Base-by-base conservation (phyloP, 2,113 vertebrate genomes). In the Ondatra zibethicus region DNA sequence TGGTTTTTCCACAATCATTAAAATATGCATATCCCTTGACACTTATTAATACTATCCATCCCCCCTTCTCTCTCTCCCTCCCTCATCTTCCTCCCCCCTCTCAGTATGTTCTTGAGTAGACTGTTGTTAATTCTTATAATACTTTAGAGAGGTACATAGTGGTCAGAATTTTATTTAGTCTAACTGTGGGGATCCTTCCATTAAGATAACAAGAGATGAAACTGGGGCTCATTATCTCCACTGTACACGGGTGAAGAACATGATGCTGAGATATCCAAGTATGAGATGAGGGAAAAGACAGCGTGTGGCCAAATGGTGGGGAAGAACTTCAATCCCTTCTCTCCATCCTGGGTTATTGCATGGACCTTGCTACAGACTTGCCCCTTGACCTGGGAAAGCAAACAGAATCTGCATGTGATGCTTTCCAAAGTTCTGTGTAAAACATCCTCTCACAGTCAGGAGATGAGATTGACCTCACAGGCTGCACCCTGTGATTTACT, bases 241-340 rank as follows among this genome's bases (percentile, higher is more conserved):
- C 89, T 78, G 61, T 47, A 82, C 73, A 93, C 91, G 94, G 81
- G 61, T 47, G 17, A 92, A 86, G 58, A 90, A 95, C 95, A 96
- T 36, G 77, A 96, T 65, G 92, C 29, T 45, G 42, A 80, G 90
- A 80, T 76, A 85, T 61, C 58, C 87, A 87, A 12, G 73, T 13
- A 42, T 66, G 47, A 92, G 31, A n/a, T 36, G 87, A 58, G 31
- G 27, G 17, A 61, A 75, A 73, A 77, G 61, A 47, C 23, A 70
- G 31, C 70, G 39, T 47, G n/a, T 61, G 7, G 50, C 36, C 50
- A 61, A 77, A 50, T 39, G 36, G 1, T 93, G 50, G 39, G 75
- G 80, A 90, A 21, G 21, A 4, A 21, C 42, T 94, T 94, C 36
- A 84, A 7, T 81, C 70, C 36, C 76, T 70, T 17, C 7, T 70